A percentile compares a stretch with the other conserved stretches of the same genome.
Evolutionary conservation across 2,113 vertebrate genomes (phyloP).

Genomic region (Uropsilus gracilis): DNA sequence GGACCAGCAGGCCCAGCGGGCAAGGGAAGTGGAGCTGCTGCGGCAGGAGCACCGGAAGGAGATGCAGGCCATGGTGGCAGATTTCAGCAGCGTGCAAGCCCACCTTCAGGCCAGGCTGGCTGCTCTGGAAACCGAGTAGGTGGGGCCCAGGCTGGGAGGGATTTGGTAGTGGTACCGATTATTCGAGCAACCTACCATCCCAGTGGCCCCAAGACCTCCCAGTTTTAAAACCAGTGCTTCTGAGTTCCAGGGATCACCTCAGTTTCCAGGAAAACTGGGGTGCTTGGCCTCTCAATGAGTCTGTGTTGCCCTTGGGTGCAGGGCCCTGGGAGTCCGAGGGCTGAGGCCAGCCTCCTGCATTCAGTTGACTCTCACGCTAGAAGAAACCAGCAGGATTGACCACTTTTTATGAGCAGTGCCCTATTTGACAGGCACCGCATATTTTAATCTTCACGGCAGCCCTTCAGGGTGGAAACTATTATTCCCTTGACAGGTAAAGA

Average conservation of each 20-base stretch:
- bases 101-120: conserved; percentile 92
- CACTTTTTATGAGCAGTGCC: background rate
- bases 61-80: conserved; percentile 89
- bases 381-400: background rate
- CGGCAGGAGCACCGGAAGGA: conserved; percentile 89
- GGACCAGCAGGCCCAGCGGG: conserved; percentile 84
- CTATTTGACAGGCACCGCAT: background rate
- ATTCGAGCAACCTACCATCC: background rate
- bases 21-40: conserved; percentile 86
- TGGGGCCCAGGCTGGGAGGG: background rate
- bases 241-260: background rate
- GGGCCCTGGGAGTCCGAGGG: background rate
- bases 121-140: conserved; percentile 92
- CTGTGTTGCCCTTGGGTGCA: background rate
- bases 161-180: background rate
- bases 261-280: background rate
- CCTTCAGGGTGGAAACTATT: background rate
- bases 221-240: background rate
- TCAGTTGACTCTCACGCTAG: background rate
- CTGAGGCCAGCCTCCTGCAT: no score
- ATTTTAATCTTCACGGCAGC: background rate
- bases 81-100: conserved; percentile 90
- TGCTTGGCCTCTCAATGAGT: background rate
- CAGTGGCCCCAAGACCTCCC: background rate
- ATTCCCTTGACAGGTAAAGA: background rate